A percentile compares a stretch with the other conserved stretches of the same genome.
These are phyloP conservation scores for Micropoecilia bifurca DNA, from an alignment of 2,797 vertebrate species.

Conservation along the genomic window DNA sequence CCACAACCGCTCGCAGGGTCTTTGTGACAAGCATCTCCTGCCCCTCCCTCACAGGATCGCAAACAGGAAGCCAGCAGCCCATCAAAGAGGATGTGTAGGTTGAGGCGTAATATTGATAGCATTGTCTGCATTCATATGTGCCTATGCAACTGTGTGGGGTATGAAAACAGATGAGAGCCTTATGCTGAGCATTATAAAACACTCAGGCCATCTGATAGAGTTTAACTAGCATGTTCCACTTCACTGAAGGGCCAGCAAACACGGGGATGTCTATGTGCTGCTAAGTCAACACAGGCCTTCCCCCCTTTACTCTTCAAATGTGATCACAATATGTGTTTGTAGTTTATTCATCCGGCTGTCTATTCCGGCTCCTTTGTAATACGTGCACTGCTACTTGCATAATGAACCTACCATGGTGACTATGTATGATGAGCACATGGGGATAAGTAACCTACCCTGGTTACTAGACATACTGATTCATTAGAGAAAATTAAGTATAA, in stretches of 20 bases:
- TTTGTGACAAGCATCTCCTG: conserved; percentile 60
- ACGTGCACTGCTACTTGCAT: conserved; percentile 21
- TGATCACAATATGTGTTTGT: conserved; percentile 61
- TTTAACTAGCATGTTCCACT: conserved; percentile 73
- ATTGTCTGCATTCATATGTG: conserved; percentile 36
- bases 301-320: conserved; percentile 43
- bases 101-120: conserved; percentile 54
- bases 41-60: conserved; percentile 52
- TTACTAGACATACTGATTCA: background rate
- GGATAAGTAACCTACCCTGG: too few relatives aligned
- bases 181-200: conserved; percentile 72
- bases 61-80: conserved; percentile 56
- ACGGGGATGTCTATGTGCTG: conserved; percentile 62
- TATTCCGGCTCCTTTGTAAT: conserved; percentile 41
- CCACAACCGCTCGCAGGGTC: conserved; percentile 34
- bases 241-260: conserved; percentile 66
- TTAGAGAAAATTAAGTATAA: background rate
- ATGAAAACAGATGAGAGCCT: conserved; percentile 64
- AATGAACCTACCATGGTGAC: conserved; percentile 32
- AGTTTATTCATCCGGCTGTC: conserved; percentile 48
- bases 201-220: conserved; percentile 72
- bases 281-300: conserved; percentile 68
- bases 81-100: conserved; percentile 73
- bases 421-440: conserved; percentile 22
- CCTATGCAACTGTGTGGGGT: conserved; percentile 65